These are phyloP conservation scores for Alces alces DNA, from an alignment of 2,113 vertebrate species.

Conservation along the genomic window DNA sequence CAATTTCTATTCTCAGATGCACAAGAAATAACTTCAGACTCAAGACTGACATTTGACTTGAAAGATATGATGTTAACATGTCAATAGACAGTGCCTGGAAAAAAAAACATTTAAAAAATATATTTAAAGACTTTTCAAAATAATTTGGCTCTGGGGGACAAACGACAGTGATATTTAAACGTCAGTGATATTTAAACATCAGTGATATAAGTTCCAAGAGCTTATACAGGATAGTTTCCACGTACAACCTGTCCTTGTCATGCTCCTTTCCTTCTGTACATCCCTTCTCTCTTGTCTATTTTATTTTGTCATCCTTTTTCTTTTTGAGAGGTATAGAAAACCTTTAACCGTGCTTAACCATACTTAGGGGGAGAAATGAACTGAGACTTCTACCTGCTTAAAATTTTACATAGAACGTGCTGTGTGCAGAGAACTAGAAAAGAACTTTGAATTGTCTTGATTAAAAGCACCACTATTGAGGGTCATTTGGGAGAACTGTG, in stretches of 20 bases:
- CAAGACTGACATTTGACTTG: slow-evolving; percentile 25
- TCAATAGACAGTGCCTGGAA: background rate
- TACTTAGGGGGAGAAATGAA: background rate
- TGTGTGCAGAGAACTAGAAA: background rate
- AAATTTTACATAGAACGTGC: background rate
- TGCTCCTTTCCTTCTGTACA: background rate
- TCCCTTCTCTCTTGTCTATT: background rate
- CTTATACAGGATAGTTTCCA: background rate
- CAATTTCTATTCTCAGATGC: slow-evolving; percentile 29
- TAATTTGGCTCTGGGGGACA: background rate
- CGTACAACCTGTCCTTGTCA: background rate
- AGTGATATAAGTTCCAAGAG: background rate
- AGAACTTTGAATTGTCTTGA: background rate
- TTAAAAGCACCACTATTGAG: background rate
- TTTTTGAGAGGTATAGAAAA: background rate
- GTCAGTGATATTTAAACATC: background rate
- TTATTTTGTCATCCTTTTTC: slow-evolving; percentile 10
- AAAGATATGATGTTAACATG: slow-evolving; percentile 10
- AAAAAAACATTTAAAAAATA: slow-evolving; percentile 10
- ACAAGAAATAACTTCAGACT: slow-evolving; percentile 38
- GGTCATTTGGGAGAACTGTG: background rate
- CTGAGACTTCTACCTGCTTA: background rate
- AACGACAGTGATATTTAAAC: background rate
- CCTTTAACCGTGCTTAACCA: background rate
- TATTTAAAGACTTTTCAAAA: slow-evolving; percentile 30